Evolutionary conservation across 2,113 vertebrate genomes (phyloP).

Genomic region (Calyptomena viridis): DNA sequence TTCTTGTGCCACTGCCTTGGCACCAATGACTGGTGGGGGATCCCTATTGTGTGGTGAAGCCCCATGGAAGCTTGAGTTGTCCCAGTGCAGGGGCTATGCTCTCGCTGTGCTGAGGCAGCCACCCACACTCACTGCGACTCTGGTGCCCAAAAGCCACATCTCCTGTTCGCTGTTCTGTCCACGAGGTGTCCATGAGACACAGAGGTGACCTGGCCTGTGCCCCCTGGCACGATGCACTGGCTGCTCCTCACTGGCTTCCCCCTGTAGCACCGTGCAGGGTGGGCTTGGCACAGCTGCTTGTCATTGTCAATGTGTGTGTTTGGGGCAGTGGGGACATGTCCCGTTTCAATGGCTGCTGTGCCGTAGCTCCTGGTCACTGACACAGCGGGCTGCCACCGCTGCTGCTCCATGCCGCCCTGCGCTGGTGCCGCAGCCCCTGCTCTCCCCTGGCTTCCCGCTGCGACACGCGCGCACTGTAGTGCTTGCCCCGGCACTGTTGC

Average conservation of each 20-base stretch:
- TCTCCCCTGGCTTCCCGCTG: too few species aligned
- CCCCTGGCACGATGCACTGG: accelerated
- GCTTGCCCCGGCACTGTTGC: too few species aligned
- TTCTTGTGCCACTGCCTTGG: not conserved
- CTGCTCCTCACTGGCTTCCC: too few species aligned
- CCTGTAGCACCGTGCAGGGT: accelerated
- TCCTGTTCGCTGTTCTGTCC: not conserved
- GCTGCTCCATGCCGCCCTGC: too few species aligned
- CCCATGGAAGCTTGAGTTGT: not conserved
- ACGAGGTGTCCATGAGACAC: accelerated
- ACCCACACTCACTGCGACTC: too few species aligned
- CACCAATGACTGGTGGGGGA: accelerated
- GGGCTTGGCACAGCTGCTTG: not conserved
- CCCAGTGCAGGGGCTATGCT: accelerated
- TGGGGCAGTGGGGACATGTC: too few species aligned
- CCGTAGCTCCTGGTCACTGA: too few species aligned
- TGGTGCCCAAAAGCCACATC: accelerated
- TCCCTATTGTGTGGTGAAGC: not conserved
- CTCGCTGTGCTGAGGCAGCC: accelerated
- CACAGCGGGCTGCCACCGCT: too few species aligned
- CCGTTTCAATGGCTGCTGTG: too few species aligned
- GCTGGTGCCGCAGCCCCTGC: too few species aligned
- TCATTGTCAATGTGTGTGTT: too few species aligned
- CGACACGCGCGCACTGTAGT: too few species aligned
- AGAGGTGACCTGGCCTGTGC: not conserved